Conservation (phyloP, 2,888 invertebrate genomes). For the Sepiola atlantica region DNA sequence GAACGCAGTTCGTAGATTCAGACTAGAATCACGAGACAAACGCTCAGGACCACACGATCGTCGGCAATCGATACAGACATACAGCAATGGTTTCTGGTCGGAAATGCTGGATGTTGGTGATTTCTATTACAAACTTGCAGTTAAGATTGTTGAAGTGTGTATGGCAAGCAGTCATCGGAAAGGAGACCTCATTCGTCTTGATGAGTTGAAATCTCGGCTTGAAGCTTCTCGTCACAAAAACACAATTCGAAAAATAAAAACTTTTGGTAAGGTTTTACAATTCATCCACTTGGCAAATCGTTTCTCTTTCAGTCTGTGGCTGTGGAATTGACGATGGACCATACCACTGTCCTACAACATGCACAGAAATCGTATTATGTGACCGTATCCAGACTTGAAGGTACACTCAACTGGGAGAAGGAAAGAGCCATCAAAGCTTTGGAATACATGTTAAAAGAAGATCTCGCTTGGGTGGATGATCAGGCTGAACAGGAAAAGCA, state of each 20-base stretch:
- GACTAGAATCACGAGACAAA: no score
- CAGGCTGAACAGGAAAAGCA: no score
- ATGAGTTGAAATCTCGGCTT: slow-evolving; percentile 75
- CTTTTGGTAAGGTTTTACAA: slow-evolving; percentile 96
- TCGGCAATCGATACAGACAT: no score
- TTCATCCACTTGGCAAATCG: slow-evolving; percentile 85
- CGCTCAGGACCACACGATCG: no score
- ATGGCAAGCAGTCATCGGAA: no score
- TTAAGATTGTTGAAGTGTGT: slow-evolving; percentile 98
- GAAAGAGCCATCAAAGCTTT: slow-evolving; percentile 70
- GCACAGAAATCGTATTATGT: slow-evolving; percentile 77
- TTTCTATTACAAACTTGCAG: slow-evolving; percentile 97
- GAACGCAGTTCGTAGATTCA: no score
- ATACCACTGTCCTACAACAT: slow-evolving; percentile 88
- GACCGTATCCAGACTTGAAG: slow-evolving; percentile 71
- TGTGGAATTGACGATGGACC: slow-evolving; percentile 95
- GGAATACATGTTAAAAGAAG: no score
- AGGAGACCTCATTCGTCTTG: slow-evolving; percentile 78
- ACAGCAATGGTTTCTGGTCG: slow-evolving; percentile 92
- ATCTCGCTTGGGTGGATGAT: no score
- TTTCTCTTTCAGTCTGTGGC: slow-evolving; percentile 97
- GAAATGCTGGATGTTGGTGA: slow-evolving; percentile 97
- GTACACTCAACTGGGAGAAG: slow-evolving; percentile 72
- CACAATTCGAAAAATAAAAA: slow-evolving; percentile 90
- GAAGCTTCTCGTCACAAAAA: slow-evolving; percentile 73